Conservation (phyloP, 2,797 vertebrate genomes). For the Nothura maculosa region DNA sequence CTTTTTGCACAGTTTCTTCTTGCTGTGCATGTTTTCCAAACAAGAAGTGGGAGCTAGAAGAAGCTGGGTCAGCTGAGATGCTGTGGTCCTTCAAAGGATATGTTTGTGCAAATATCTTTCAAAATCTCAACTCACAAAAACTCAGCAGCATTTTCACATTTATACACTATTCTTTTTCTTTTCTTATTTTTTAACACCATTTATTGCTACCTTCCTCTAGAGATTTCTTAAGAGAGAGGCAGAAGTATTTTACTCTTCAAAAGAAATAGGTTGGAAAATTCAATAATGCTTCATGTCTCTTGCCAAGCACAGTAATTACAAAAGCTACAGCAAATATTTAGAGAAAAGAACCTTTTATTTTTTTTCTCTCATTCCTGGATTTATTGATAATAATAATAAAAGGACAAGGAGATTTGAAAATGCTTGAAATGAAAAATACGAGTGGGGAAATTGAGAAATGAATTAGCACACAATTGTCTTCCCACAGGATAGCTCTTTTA, state of each 20-base stretch:
- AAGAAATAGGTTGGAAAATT: slow-evolving; percentile 64
- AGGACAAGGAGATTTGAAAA: slow-evolving; percentile 18
- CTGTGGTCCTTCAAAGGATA: background rate
- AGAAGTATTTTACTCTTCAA: slow-evolving; percentile 48
- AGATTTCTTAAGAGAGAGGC: slow-evolving; percentile 28
- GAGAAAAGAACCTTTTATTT: slow-evolving; percentile 33
- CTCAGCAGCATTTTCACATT: background rate
- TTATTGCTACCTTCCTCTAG: slow-evolving; percentile 38
- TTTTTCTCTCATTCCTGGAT: background rate
- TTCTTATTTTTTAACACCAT: background rate
- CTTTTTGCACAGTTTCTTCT: background rate
- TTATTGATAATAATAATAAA: slow-evolving; percentile 48
- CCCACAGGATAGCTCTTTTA: background rate
- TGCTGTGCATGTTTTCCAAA: background rate
- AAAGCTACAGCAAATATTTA: slow-evolving; percentile 63
- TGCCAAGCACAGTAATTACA: slow-evolving; percentile 56
- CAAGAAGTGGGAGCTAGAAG: background rate
- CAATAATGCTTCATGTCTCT: slow-evolving; percentile 30
- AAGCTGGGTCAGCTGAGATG: slow-evolving; percentile 9
- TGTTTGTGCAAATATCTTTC: background rate
- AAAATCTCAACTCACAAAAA: background rate
- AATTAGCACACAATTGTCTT: slow-evolving; percentile 9
- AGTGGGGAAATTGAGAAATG: slow-evolving; percentile 20
- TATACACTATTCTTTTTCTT: background rate
- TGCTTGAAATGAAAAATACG: slow-evolving; percentile 18